A percentile compares a stretch with the other conserved stretches of the same genome.
Evolutionary conservation across 2,113 vertebrate species (phyloP).

Genomic region (Tachuris rubrigastra): DNA sequence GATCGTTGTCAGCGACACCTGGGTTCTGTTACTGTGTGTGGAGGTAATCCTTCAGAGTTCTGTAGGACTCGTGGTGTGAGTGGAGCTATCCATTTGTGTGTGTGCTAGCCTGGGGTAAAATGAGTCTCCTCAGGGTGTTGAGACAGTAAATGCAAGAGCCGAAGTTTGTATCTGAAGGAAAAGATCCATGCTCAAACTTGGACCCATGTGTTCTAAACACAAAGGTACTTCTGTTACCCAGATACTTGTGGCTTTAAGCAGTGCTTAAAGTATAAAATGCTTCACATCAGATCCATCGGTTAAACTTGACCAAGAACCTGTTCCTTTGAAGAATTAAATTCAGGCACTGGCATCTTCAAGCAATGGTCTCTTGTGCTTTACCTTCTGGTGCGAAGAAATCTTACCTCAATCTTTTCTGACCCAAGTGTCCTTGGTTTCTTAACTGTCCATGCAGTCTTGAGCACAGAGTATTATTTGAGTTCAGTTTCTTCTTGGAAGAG

Average conservation of each 20-base stretch:
- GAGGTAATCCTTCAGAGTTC: neutral
- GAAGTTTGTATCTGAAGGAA: neutral
- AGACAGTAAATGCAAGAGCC: neutral
- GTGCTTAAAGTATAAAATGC: neutral
- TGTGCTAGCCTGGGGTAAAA: neutral
- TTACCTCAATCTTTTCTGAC: conserved; percentile 28
- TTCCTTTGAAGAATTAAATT: neutral
- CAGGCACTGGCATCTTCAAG: neutral
- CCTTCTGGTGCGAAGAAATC: neutral
- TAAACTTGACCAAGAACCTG: neutral
- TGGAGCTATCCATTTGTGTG: neutral
- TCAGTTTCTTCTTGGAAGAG: conserved; percentile 42
- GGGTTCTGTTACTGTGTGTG: neutral
- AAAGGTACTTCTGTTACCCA: neutral
- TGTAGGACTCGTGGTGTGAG: neutral
- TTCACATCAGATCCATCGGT: neutral
- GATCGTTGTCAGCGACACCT: neutral
- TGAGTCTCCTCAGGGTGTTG: neutral
- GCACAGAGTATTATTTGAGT: conserved; percentile 10
- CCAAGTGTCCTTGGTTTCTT: neutral
- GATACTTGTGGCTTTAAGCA: neutral
- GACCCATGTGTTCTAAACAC: neutral
- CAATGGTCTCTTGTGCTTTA: neutral
- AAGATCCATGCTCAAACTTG: neutral
- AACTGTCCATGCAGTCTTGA: neutral